These are phyloP conservation scores for Camptogramma bilineatum DNA, from an alignment of 2,888 invertebrate species.

Conservation along the genomic window DNA sequence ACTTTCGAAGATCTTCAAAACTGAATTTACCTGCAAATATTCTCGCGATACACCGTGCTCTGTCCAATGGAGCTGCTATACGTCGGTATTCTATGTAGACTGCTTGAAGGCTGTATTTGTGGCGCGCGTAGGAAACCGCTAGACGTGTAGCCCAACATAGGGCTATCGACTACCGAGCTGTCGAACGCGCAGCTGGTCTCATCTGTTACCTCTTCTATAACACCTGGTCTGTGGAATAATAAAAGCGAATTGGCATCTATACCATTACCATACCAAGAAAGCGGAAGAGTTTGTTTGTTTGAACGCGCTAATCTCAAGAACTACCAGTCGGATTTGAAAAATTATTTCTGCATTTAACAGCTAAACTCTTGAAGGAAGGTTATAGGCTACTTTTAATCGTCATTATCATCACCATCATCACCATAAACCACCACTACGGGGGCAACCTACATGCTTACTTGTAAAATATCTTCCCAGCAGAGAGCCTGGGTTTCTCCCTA, in stretches of 20 bases:
- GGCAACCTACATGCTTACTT: too few relatives aligned
- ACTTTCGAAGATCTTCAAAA: neutral
- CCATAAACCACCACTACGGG: too few relatives aligned
- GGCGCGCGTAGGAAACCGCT: slow-evolving; percentile 67
- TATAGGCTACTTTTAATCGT: too few relatives aligned
- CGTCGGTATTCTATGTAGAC: slow-evolving; percentile 85
- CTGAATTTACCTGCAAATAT: slow-evolving; percentile 80
- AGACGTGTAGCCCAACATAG: slow-evolving; percentile 68
- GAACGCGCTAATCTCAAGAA: too few relatives aligned
- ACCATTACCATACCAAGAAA: too few relatives aligned
- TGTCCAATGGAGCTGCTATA: slow-evolving; percentile 86
- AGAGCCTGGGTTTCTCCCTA: slow-evolving; percentile 58
- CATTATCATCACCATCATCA: too few relatives aligned
- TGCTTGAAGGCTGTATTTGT: slow-evolving; percentile 72
- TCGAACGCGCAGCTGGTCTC: slow-evolving; percentile 78
- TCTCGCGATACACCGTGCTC: slow-evolving; percentile 82
- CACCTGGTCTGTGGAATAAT: slow-evolving; percentile 64
- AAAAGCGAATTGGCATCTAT: neutral
- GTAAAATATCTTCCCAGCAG: slow-evolving; percentile 79
- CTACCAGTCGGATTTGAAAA: too few relatives aligned
- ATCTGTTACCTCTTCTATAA: slow-evolving; percentile 77
- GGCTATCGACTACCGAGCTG: slow-evolving; percentile 74
- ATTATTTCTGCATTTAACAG: too few relatives aligned
- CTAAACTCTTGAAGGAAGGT: too few relatives aligned
- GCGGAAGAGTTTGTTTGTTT: too few relatives aligned